Evolutionary conservation across 2,888 invertebrate genomes (phyloP).

Genomic region (Drosophila helvetica): DNA sequence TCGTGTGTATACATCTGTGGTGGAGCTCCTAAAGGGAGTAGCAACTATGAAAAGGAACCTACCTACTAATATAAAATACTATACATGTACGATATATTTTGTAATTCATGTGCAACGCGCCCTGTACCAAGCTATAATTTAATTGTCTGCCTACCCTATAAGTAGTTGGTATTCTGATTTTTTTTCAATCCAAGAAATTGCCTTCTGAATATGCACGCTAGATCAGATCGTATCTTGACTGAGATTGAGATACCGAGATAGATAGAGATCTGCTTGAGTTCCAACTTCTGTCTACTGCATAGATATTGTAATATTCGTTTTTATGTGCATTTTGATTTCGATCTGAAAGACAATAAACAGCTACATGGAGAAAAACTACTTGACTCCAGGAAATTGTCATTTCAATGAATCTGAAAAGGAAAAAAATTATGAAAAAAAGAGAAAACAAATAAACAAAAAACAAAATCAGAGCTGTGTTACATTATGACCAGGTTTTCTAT

Average conservation of each 20-base stretch:
- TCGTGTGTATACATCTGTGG: conserved; percentile 3
- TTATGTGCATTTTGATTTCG: conserved; percentile 33
- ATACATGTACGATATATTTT: conserved; percentile 30
- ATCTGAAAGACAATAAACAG: conserved; percentile 66
- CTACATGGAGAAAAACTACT: conserved; percentile 28
- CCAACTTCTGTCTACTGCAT: not conserved
- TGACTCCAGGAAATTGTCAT: conserved; percentile 63
- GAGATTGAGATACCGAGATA: too few relatives aligned
- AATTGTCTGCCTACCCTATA: conserved; percentile 22
- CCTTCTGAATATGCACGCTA: conserved; percentile 60
- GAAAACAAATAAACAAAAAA: conserved; percentile 5
- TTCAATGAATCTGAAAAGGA: conserved; percentile 43
- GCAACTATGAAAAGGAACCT: conserved; percentile 29
- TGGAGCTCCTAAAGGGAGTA: not conserved
- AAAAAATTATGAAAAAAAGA: conserved; percentile 5
- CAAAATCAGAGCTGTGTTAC: conserved; percentile 72
- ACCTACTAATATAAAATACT: conserved; percentile 30
- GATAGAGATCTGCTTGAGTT: conserved; percentile 13
- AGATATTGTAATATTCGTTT: not conserved
- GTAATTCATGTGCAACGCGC: conserved; percentile 25
- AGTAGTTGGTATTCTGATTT: conserved; percentile 34
- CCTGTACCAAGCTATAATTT: conserved; percentile 25
- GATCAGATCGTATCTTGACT: not conserved
- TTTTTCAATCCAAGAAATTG: conserved; percentile 63
- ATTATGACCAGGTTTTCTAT: conserved; percentile 59